phyloP scores from a whole-genome alignment of 2,888 invertebrate genomes.

The Noctua pronuba region DNA sequence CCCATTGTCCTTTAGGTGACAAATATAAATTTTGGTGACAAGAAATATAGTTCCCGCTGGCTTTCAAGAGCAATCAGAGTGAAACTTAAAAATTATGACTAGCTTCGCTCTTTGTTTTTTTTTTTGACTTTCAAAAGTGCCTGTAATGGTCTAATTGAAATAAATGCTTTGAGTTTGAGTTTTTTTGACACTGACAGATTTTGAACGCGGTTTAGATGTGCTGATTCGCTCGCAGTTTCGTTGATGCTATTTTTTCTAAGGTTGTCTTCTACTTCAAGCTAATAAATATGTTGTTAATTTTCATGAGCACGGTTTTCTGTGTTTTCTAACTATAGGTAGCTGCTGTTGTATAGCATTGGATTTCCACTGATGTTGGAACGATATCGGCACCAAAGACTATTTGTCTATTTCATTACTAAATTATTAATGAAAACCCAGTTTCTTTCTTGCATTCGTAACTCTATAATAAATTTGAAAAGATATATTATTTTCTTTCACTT shows the following conservation, averaged over 20 bases:
- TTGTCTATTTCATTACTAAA: background rate
- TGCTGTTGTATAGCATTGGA: background rate
- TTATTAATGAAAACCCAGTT: background rate
- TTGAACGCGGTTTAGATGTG: background rate
- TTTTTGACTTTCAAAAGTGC: too few species aligned
- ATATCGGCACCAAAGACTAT: slow-evolving; percentile 1
- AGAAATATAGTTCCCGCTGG: too few species aligned
- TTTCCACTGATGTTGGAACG: background rate
- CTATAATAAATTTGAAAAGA: background rate
- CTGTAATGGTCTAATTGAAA: too few species aligned
- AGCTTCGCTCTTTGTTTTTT: too few species aligned
- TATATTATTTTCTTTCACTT: background rate
- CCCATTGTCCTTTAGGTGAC: too few species aligned
- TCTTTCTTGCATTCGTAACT: background rate
- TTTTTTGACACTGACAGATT: background rate
- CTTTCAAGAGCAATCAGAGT: background rate
- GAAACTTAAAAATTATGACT: too few species aligned
- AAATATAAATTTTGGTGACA: too few species aligned
- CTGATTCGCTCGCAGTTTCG: background rate
- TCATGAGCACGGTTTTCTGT: background rate
- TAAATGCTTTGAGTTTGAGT: too few species aligned
- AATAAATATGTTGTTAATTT: background rate
- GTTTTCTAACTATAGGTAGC: background rate
- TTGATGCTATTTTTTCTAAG: background rate
- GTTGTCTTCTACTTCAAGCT: background rate